A percentile compares a stretch with the other conserved stretches of the same genome.
These are phyloP conservation scores for Darevskia mixta DNA, from an alignment of 2,797 vertebrate genomes.

Conservation along the genomic window DNA sequence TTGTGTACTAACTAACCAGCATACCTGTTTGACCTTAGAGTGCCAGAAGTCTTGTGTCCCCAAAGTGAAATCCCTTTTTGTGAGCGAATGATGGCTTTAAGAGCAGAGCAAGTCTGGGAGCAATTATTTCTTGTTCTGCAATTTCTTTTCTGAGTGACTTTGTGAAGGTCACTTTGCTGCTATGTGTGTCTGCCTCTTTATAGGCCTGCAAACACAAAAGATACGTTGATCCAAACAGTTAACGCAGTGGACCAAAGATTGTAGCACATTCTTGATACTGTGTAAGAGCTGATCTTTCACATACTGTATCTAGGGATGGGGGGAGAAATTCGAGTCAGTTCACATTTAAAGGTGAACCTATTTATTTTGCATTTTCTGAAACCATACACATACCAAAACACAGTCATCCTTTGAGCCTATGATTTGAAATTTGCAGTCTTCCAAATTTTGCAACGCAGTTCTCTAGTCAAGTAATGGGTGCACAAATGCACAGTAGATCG, in stretches of 20 bases:
- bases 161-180: slow-evolving; percentile 25
- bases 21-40: slow-evolving; percentile 14
- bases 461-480: too few relatives aligned
- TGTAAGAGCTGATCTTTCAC: background rate
- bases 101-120: background rate
- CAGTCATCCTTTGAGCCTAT: too few relatives aligned
- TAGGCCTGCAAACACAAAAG: background rate
- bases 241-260: background rate
- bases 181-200: background rate
- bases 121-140: slow-evolving; percentile 24
- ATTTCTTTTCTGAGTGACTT: background rate
- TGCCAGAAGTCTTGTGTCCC: background rate
- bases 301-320: too few relatives aligned
- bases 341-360: too few relatives aligned
- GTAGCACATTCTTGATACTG: background rate
- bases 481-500: too few relatives aligned
- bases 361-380: too few relatives aligned
- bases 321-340: too few relatives aligned
- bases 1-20: background rate
- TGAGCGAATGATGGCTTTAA: slow-evolving; percentile 9
- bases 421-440: too few relatives aligned
- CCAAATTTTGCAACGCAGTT: too few relatives aligned
- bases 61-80: slow-evolving; percentile 3
- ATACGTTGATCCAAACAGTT: background rate
- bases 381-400: too few relatives aligned